Conservation (phyloP, 2,888 invertebrate genomes). For the Aphodius sticticus region DNA sequence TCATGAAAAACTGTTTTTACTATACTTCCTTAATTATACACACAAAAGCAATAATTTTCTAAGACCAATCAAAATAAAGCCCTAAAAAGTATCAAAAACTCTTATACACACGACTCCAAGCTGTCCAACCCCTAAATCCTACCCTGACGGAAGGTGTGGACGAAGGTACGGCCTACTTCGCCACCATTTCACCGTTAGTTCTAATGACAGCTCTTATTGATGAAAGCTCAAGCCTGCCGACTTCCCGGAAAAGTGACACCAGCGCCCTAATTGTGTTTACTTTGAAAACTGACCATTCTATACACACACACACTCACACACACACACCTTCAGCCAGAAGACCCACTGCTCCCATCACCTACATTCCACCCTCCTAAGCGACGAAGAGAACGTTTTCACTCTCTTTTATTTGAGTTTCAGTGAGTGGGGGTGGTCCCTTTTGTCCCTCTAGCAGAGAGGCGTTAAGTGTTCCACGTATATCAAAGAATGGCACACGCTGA, state of each 20-base stretch:
- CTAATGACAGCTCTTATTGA: conserved; percentile 32
- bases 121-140: conserved; percentile 7
- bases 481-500: not conserved
- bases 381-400: not conserved
- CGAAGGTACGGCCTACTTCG: not conserved
- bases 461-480: not conserved
- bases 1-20: no score
- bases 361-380: conserved; percentile 10
- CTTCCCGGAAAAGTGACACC: conserved; percentile 20
- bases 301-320: not conserved
- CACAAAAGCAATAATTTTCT: no score
- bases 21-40: no score
- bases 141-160: conserved; percentile 5
- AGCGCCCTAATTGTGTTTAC: conserved; percentile 31
- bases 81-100: no score
- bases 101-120: not conserved
- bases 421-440: not conserved
- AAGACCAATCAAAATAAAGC: no score
- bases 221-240: conserved; percentile 23
- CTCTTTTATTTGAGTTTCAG: conserved; percentile 4
- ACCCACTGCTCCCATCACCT: conserved; percentile 5
- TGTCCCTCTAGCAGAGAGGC: not conserved
- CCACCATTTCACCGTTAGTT: not conserved
- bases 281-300: conserved; percentile 28
- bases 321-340: not conserved